Conservation (phyloP, 1,140 invertebrate genomes). For the Oncopodura yosiiana region DNA sequence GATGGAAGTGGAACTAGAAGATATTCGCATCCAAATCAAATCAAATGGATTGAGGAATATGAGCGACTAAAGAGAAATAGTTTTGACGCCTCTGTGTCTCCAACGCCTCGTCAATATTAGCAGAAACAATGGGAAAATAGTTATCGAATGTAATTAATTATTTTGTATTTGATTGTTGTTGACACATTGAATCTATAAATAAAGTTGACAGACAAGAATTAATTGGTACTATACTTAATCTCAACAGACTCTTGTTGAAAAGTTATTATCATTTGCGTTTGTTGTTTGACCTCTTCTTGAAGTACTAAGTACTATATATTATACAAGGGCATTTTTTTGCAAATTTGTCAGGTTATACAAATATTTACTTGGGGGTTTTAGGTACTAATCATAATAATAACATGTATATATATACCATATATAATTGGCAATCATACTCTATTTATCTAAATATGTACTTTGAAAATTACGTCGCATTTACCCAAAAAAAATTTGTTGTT, state of each 20-base stretch:
- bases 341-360: no score
- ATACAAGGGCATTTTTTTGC: no score
- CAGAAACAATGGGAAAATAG: not conserved
- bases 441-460: no score
- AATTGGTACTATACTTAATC: not conserved
- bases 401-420: no score
- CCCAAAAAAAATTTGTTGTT: no score
- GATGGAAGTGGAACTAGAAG: not conserved
- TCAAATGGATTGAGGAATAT: slow-evolving; percentile 21
- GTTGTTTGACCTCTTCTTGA: no score
- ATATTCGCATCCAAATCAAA: slow-evolving; percentile 23
- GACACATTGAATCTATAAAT: slow-evolving; percentile 4
- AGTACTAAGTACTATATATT: no score
- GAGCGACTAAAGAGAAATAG: slow-evolving; percentile 6
- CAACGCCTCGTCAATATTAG: not conserved
- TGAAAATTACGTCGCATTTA: no score
- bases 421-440: no score
- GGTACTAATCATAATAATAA: no score
- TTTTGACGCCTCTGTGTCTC: not conserved
- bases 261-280: no score
- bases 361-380: no score
- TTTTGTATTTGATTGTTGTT: slow-evolving; percentile 13
- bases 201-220: not conserved
- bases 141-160: slow-evolving; percentile 18
- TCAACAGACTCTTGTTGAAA: not conserved